Evolutionary conservation across 2,113 vertebrate species (phyloP).

Genomic region (Plestiodon gilberti): DNA sequence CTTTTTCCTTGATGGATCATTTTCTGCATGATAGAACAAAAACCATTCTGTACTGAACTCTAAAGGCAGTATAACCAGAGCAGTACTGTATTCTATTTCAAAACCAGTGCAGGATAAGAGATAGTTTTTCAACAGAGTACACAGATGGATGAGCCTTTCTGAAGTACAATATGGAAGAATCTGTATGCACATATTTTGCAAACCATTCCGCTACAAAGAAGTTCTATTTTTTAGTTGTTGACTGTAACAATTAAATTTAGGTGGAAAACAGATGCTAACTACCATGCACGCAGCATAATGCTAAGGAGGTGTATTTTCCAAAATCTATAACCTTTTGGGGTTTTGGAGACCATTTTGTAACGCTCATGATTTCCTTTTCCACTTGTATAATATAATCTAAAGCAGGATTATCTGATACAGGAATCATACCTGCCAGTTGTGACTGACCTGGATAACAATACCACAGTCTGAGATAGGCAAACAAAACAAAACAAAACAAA

Average conservation of each 20-base stretch:
- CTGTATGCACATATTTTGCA: background rate
- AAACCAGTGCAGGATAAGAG: background rate
- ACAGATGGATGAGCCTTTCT: constrained; percentile 1
- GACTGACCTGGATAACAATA: too few species aligned
- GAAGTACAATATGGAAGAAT: constrained; percentile 3
- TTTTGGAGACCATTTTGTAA: background rate
- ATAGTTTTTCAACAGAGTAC: background rate
- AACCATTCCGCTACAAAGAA: background rate
- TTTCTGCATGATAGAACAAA: constrained; percentile 66
- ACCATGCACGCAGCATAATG: constrained; percentile 15
- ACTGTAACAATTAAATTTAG: constrained; percentile 8
- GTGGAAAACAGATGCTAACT: constrained; percentile 24
- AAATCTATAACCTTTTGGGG: background rate
- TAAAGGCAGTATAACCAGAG: constrained; percentile 35
- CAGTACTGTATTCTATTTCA: constrained; percentile 60
- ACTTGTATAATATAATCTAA: background rate
- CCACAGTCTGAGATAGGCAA: too few species aligned
- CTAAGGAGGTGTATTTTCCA: background rate
- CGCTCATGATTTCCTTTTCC: background rate
- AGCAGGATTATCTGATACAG: background rate
- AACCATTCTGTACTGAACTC: constrained; percentile 43
- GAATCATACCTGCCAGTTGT: background rate
- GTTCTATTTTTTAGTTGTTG: background rate
- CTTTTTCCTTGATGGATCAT: constrained; percentile 63
- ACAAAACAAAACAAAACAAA: too few species aligned